These are phyloP conservation scores for Pantherophis guttatus DNA, from an alignment of 2,113 vertebrate species.

Conservation along the genomic window DNA sequence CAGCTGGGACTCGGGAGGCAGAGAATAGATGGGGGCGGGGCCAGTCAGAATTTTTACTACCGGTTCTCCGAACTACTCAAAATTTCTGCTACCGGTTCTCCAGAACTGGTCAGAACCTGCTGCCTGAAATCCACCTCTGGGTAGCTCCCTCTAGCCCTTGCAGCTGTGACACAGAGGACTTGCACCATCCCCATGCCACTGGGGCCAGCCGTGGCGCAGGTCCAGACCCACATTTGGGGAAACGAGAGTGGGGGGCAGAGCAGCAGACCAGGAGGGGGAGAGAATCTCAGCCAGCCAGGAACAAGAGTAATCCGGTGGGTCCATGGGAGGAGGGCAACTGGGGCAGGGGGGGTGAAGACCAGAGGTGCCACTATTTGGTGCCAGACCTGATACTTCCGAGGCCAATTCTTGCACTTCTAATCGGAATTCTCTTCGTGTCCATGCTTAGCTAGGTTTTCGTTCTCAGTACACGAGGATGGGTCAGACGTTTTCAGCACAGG, in stretches of 20 bases:
- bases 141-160: neutral
- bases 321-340: neutral
- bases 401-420: neutral
- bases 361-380: neutral
- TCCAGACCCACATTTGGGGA: neutral
- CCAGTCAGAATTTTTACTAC: too few relatives aligned
- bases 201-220: neutral
- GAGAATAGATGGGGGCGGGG: too few relatives aligned
- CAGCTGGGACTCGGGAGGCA: too few relatives aligned
- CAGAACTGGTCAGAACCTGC: too few relatives aligned
- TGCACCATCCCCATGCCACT: neutral
- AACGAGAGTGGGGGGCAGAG: neutral
- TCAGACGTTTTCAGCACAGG: accelerated
- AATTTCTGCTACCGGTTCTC: too few relatives aligned
- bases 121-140: neutral
- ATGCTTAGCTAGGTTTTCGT: neutral
- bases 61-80: too few relatives aligned
- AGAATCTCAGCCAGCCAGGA: neutral
- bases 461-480: neutral
- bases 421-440: neutral
- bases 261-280: neutral
- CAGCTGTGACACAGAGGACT: neutral
- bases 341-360: neutral
- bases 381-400: neutral
- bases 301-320: accelerated